These are phyloP conservation scores for Trichonephila clavipes DNA, from an alignment of 1,140 invertebrate species.

Conservation along the genomic window DNA sequence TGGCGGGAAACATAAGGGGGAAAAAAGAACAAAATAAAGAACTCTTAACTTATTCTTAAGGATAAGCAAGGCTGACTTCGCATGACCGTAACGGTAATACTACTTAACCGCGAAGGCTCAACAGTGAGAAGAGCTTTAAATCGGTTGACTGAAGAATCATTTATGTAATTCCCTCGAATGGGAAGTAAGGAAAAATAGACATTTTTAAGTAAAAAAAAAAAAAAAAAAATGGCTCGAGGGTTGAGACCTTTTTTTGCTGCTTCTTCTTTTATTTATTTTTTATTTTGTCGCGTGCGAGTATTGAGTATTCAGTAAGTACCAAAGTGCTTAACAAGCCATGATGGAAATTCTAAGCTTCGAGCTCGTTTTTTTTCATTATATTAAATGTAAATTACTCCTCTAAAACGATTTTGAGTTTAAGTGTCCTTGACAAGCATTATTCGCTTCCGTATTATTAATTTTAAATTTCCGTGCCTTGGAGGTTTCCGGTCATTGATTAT, in stretches of 20 bases:
- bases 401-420: neutral
- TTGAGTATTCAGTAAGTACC: neutral
- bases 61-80: slow-evolving; percentile 5
- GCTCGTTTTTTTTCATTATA: neutral
- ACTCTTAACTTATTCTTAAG: neutral
- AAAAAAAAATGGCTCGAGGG: neutral
- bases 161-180: neutral
- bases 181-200: neutral
- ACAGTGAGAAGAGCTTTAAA: neutral
- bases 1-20: neutral
- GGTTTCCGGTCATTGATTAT: slow-evolving; percentile 9
- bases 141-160: slow-evolving; percentile 21
- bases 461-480: neutral
- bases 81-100: slow-evolving; percentile 33
- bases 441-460: slow-evolving; percentile 23
- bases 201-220: neutral
- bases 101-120: slow-evolving; percentile 20
- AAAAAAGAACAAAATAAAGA: neutral
- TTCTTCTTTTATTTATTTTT: neutral
- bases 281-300: neutral
- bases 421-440: neutral
- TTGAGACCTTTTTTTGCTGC: neutral
- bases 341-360: neutral
- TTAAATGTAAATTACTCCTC: neutral
- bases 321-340: slow-evolving; percentile 1